These are phyloP conservation scores for Marronus borbonicus DNA, from an alignment of 2,888 invertebrate species.

Conservation along the genomic window DNA sequence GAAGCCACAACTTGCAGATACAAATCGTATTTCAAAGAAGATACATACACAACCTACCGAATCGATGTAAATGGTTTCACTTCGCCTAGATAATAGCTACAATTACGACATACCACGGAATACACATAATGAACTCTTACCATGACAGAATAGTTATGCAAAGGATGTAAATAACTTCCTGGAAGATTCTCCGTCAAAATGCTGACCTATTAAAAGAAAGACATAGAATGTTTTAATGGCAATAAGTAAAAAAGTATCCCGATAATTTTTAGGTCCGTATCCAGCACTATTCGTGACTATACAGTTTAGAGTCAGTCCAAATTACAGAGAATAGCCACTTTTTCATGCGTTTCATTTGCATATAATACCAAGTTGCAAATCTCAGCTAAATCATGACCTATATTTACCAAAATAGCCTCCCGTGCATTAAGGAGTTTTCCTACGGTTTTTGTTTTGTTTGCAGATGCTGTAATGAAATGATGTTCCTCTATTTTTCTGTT, in stretches of 20 bases:
- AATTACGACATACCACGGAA: background rate
- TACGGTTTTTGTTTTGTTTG: constrained; percentile 47
- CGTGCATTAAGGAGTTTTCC: constrained; percentile 41
- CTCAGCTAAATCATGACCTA: constrained; percentile 58
- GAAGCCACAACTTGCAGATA: too few relatives aligned
- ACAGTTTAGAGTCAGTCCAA: constrained; percentile 48
- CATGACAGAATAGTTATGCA: constrained; percentile 21
- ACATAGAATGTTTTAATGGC: constrained; percentile 19
- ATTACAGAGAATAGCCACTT: constrained; percentile 51
- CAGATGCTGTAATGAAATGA: constrained; percentile 51
- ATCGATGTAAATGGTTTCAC: too few relatives aligned
- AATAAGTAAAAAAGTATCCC: constrained; percentile 34
- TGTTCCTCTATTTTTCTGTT: constrained; percentile 46
- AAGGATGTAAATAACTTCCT: constrained; percentile 44
- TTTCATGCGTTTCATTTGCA: constrained; percentile 56
- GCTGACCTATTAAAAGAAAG: constrained; percentile 29
- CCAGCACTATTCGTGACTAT: constrained; percentile 44
- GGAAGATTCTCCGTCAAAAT: constrained; percentile 30
- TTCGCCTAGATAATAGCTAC: background rate
- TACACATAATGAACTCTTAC: constrained; percentile 9
- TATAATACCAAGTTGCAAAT: constrained; percentile 59
- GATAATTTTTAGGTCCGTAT: constrained; percentile 37
- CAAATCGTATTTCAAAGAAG: too few relatives aligned
- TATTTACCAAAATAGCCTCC: constrained; percentile 57
- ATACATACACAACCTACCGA: too few relatives aligned